Conservation (phyloP, 2,888 invertebrate genomes). For the Dolomedes plantarius region DNA sequence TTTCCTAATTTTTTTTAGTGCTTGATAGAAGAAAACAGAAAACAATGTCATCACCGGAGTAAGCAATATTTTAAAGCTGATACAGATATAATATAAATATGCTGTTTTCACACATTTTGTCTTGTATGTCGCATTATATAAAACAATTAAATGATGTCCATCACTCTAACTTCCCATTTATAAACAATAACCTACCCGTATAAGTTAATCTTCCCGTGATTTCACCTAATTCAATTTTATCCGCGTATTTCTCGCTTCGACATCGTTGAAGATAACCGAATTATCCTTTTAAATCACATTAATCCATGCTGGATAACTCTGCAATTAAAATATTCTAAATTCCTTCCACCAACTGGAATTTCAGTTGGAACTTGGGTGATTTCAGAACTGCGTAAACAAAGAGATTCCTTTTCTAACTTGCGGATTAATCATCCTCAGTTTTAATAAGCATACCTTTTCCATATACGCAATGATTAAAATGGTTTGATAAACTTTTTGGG, state of each 20-base stretch:
- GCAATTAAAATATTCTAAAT: constrained; percentile 4
- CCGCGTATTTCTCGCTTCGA: neutral
- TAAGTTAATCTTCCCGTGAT: neutral
- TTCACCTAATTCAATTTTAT: neutral
- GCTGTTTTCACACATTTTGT: too few relatives aligned
- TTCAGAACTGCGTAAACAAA: neutral
- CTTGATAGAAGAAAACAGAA: too few relatives aligned
- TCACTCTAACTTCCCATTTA: too few relatives aligned
- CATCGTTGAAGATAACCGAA: neutral
- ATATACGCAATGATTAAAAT: neutral
- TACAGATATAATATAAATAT: too few relatives aligned
- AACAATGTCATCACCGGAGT: too few relatives aligned
- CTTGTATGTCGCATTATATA: too few relatives aligned
- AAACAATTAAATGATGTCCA: too few relatives aligned
- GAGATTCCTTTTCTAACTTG: neutral
- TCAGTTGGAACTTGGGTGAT: neutral
- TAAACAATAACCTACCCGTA: too few relatives aligned
- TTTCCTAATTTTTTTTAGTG: too few relatives aligned
- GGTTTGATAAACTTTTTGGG: neutral
- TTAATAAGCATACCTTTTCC: neutral
- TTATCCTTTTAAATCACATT: constrained; percentile 4
- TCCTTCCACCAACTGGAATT: neutral
- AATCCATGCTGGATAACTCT: neutral
- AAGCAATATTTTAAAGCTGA: too few relatives aligned
- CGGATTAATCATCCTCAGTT: neutral